Evolutionary conservation across 2,888 invertebrate genomes (phyloP), one percentile per base, ranked within the genome.

Genomic region (Himalopsyche kuldschensis): DNA sequence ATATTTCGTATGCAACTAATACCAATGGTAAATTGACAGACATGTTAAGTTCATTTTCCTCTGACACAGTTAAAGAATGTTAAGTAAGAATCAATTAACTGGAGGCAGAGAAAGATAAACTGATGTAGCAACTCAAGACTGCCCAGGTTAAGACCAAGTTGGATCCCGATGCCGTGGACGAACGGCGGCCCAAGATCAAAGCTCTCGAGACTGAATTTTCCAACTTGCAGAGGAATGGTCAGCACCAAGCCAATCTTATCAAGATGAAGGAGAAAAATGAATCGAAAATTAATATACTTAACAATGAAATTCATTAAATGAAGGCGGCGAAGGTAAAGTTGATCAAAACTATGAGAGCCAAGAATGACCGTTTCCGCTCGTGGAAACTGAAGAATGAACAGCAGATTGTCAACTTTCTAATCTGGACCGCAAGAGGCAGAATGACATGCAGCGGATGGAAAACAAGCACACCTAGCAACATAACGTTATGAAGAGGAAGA

Each of bases 251-350:
- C 0, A 90, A 91, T 85, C 89, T 93, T 81, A 90, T 94, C 32
- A 97, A 95, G 89, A 92, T 94, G 87, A 97, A 97, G 87, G 96
- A 97, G 87, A 96, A 95, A 89, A 95, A 96, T 47, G 96, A 96
- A 85, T 92, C 93, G 15, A 96, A 96, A 89, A 95, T 97, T 0
- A 93, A 93, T 35, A 92, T 93, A 75, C 91, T 98, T 0, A 94
- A 95, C 84, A 92, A 90, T 15, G 97, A 98, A 88, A 94, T 96
- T 79, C 91, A 93, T 87, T 90, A 91, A 1, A 95, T 98, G 94
- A 98, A 98, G 89, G 94, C 94, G 86, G 94, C 94, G 0, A 95
- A 96, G 90, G 92, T 98, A 0, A 95, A 94, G 88, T 92, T 97
- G 80, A 94, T 97, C 87, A 94, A 94, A 35, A 94, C 95, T 88